phyloP scores from a whole-genome alignment of 2,113 vertebrate genomes.

The Dendrocopos noguchii region DNA sequence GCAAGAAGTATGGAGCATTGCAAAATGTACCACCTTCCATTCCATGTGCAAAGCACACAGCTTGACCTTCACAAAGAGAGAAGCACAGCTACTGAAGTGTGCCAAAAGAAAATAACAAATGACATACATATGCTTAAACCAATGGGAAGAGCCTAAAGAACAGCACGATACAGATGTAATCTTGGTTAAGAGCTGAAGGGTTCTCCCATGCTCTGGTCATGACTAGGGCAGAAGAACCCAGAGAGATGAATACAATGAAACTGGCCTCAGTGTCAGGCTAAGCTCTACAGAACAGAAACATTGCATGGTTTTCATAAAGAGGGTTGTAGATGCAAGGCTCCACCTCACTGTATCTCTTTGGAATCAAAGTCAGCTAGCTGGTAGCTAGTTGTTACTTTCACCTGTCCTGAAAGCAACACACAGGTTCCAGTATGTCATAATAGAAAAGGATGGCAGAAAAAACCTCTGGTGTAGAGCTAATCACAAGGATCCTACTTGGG shows the following conservation, averaged over 20 bases:
- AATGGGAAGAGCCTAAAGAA: background rate
- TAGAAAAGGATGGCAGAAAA: background rate
- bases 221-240: background rate
- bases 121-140: background rate
- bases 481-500: background rate
- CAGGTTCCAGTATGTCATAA: too few species aligned
- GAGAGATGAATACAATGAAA: background rate
- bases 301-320: background rate
- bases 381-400: background rate
- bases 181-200: background rate
- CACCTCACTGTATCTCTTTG: background rate
- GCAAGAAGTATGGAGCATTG: background rate
- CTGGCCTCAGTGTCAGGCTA: background rate
- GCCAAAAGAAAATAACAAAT: background rate
- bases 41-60: background rate
- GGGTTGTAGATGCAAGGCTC: background rate
- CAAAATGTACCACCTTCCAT: background rate
- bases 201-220: background rate
- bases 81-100: background rate
- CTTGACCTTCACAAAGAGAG: background rate
- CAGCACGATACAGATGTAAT: background rate
- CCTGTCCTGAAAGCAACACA: too few species aligned
- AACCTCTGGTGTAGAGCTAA: background rate
- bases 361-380: background rate
- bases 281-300: background rate